phyloP scores from a whole-genome alignment of 2,113 vertebrate genomes.

The Clarias macrocephalus region DNA sequence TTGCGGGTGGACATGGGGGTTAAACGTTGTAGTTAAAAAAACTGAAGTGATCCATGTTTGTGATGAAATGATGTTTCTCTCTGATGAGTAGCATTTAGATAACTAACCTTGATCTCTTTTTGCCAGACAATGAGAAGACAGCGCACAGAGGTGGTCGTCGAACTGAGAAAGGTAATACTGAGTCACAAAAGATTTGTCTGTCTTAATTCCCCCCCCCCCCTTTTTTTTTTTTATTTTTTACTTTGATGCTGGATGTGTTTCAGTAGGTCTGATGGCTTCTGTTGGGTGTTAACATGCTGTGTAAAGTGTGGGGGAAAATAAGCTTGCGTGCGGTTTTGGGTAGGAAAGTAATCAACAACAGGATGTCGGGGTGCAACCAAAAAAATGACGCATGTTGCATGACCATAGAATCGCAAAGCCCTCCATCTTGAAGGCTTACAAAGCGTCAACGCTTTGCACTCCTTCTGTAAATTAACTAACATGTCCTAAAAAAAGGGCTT shows the following conservation, averaged over 20 bases:
- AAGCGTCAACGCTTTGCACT: no score
- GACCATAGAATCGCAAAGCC: neutral
- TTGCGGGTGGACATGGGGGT: neutral
- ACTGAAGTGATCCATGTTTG: neutral
- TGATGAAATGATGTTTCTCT: neutral
- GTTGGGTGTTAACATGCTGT: neutral
- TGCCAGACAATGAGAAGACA: slow-evolving; percentile 97
- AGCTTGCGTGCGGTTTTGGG: neutral
- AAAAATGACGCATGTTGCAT: neutral
- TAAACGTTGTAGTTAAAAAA: neutral
- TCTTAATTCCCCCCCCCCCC: no score
- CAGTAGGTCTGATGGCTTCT: neutral
- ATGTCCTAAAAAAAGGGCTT: neutral
- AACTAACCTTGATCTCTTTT: neutral
- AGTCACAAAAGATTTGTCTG: neutral
- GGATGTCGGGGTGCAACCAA: neutral
- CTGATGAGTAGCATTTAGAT: neutral
- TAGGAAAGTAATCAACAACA: neutral
- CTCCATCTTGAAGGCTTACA: no score
- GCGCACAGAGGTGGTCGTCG: slow-evolving; percentile 96
- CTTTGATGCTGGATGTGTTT: neutral
- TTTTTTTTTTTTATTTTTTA: no score
- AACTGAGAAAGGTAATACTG: slow-evolving; percentile 89
- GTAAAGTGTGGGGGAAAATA: neutral
- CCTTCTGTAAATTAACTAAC: neutral